Evolutionary conservation across 2,888 invertebrate species (phyloP), one percentile per base, ranked within the genome.

Genomic region (Tetrapedia diversipes): DNA sequence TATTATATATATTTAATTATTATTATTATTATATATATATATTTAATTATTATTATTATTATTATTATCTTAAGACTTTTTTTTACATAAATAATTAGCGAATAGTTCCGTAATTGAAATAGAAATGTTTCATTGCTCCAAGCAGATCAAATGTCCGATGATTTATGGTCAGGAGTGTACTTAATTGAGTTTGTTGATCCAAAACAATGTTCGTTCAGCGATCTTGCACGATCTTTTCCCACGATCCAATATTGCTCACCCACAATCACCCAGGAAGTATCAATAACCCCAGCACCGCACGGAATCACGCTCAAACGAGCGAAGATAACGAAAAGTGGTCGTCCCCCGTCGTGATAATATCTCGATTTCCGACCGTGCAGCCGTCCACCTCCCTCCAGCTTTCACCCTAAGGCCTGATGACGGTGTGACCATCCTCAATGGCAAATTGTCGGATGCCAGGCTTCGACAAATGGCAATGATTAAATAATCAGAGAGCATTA

Each of bases 381-480:
- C 57, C 49, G 16, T 32, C 54, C 41, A 54, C 6, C 16, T 22
- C 22, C 19, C 8, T 2, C 19, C 56, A 34, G 14, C 4, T 66
- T 70, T 66, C 70, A 56, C 76, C 76, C 56, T 34, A 56, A 63
- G 76, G 77, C 71, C 24, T 32, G 32, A 53, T 61, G 47, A 51
- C 64, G 61, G 19, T 61, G 47, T 51, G 49, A 43, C 53, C 34
- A 65, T 66, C 56, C 66, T 72, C 67, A 76, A 76, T 79, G 66
- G 75, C 70, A 79, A 79, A 83, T 81, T 72, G 83, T 81, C 81
- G 72, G 79, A 69, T 68, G 77, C 72, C 68, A 51, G 79, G 83
- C 77, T 77, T 84, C 80, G 82, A 83, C 86, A 87, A 88, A 87
- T 85, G 84, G 85, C 83, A 85, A 86, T 87, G 86, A 88, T 88